These are phyloP conservation scores for Lophochroa leadbeateri DNA, from an alignment of 2,113 vertebrate genomes.

Conservation along the genomic window DNA sequence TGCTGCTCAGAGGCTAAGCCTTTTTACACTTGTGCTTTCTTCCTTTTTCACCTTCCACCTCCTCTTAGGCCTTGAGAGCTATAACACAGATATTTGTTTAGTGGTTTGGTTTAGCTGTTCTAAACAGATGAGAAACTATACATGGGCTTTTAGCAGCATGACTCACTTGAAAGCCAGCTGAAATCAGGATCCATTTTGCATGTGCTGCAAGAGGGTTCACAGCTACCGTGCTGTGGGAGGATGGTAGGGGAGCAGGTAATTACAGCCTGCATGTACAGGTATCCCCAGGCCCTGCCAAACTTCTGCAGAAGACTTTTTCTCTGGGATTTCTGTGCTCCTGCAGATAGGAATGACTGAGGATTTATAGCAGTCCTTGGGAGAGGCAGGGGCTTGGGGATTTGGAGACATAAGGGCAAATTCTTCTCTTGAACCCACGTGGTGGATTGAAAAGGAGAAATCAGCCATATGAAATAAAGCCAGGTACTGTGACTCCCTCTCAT, in stretches of 20 bases:
- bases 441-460: conserved; percentile 11
- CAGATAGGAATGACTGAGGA: neutral
- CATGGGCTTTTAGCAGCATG: neutral
- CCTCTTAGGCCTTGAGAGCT: neutral
- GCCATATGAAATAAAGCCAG: conserved; percentile 37
- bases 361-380: neutral
- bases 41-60: neutral
- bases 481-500: conserved; percentile 30
- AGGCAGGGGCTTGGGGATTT: neutral
- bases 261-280: neutral
- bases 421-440: neutral
- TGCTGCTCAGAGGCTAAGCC: neutral
- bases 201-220: neutral
- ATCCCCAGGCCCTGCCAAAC: neutral
- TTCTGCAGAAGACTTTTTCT: neutral
- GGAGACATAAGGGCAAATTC: conserved; percentile 24
- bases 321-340: neutral
- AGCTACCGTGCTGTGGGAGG: neutral
- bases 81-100: neutral
- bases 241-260: neutral
- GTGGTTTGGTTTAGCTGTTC: conserved; percentile 1
- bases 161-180: neutral
- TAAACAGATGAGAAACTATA: neutral
- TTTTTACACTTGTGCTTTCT: neutral
- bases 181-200: neutral